These are phyloP conservation scores for Branchellion lobata DNA, from an alignment of 2,888 invertebrate species.

Conservation along the genomic window DNA sequence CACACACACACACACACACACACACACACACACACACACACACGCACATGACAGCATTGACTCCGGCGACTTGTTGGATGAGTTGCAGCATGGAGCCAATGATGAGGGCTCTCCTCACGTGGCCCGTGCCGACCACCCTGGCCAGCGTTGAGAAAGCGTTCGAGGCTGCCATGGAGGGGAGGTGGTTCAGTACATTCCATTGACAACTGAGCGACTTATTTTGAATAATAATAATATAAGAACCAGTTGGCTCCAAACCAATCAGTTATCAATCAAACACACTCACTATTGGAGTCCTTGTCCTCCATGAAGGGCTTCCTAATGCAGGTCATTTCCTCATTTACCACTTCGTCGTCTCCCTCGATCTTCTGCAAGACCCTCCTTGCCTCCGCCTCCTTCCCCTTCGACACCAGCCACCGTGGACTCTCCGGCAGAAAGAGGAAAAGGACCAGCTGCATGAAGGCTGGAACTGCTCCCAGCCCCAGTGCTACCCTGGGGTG, in stretches of 20 bases:
- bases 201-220: neutral
- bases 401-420: constrained; percentile 63
- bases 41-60: constrained; percentile 55
- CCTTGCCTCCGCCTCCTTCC: constrained; percentile 45
- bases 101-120: constrained; percentile 60
- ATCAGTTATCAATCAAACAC: neutral
- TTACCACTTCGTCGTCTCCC: constrained; percentile 26
- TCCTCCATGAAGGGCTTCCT: neutral
- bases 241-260: too few relatives aligned
- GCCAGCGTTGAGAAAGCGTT: constrained; percentile 17
- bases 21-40: neutral
- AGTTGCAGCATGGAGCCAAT: constrained; percentile 54
- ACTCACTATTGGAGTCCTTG: neutral
- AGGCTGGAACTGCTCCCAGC: constrained; percentile 65
- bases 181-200: neutral
- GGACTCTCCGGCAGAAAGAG: constrained; percentile 67
- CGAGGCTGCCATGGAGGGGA: neutral
- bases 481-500: constrained; percentile 64
- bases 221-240: too few relatives aligned
- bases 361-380: constrained; percentile 39
- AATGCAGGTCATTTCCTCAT: constrained; percentile 42
- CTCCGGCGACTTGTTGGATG: constrained; percentile 50
- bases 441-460: constrained; percentile 66
- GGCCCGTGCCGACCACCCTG: constrained; percentile 54
- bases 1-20: neutral